Base-by-base conservation (phyloP, 2,797 vertebrate species). In the Muscicapa comitata region DNA sequence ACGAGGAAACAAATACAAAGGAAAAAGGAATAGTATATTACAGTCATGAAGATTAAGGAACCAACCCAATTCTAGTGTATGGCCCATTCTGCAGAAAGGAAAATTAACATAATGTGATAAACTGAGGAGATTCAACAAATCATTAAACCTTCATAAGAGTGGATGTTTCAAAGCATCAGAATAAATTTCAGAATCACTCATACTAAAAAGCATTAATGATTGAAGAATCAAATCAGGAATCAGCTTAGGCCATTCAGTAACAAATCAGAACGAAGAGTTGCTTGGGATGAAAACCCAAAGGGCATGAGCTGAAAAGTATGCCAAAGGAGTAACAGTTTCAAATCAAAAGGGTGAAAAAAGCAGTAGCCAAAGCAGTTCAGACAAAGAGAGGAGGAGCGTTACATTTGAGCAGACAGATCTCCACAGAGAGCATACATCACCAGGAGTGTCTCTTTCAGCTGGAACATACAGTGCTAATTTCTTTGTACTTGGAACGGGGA, bases 31-130 rank as follows among this genome's bases (percentile, higher is more conserved):
- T 42, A 88, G 48, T 73, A 3, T 58, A 70, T 86, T 88, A 70
- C 74, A 61, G 45, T 29, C 77, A 90, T 77, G 79, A 92, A 92
- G 93, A 95, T 88, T 91, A 96, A 95, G 62, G 96, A 92, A 94
- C 43, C 71, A 37, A 77, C 11, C 77, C 58, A 62, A 53, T 73
- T 75, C 51, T 62, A 94, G 94, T 62, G 33, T n/a, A 75, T 67
- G 43, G 47, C 29, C 70, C 38, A 61, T 84, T 93, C 89, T 95
- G 45, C 47, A 86, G 58, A 63, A 88, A 86, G 51, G 33, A 88
- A 86, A 90, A 94, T 87, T 72, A 96, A 84, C 35, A 80, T 88
- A 94, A 92, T 66, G 16, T 77, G 84, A 89, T 95, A 88, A 93
- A 96, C 57, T 78, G 37, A 82, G 86, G 58, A 65, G 77, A 92